Evolutionary conservation across 1,140 invertebrate genomes (phyloP), one percentile per base, ranked within the genome.

Genomic region (Eulimnadia texana): DNA sequence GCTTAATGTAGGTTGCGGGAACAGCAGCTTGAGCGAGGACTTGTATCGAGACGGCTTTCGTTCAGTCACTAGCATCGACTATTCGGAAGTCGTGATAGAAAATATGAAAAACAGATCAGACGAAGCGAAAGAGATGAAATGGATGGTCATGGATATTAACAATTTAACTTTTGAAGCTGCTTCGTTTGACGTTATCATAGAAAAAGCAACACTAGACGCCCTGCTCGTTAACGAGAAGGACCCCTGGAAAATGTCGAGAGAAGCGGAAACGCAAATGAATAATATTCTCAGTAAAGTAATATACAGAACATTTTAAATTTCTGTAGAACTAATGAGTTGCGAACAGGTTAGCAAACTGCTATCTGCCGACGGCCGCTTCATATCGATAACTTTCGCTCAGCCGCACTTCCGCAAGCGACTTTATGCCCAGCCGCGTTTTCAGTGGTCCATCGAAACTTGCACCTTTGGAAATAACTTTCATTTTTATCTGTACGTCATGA

Each of bases 141-240:
- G 76, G 76, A 27, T 64, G 11, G 69, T 69, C 3, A 73, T 74
- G 71, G 76, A 77, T 62, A 73, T 74, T 54, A 67, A 63, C 56
- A 58, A 71, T 25, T 60, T 78, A 60, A 62, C 64, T 29, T 75
- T 72, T 67, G 60, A 57, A 24, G 63, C 67, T 10, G 64, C 63
- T 51, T 63, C 63, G n/a, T 78, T 77, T 70, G 77, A 79, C 68
- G 69, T 76, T 49, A 70, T 79, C 19, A 65, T 79, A 49, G 77
- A 79, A 64, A 79, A 79, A 66, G 76, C 72, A 3, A 79, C 78
- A 24, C 61, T 79, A n/a, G 77, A 79, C 66, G 72, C 74, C 11
- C 64, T 79, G n/a, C 67, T 79, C 27, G 76, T 76, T 3, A 68
- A 67, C 13, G 77, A 79, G 66, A 72, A 68, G 64, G 70, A 72